These are phyloP conservation scores for Trachelus iudaicus DNA, from an alignment of 2,888 invertebrate genomes.

Conservation along the genomic window DNA sequence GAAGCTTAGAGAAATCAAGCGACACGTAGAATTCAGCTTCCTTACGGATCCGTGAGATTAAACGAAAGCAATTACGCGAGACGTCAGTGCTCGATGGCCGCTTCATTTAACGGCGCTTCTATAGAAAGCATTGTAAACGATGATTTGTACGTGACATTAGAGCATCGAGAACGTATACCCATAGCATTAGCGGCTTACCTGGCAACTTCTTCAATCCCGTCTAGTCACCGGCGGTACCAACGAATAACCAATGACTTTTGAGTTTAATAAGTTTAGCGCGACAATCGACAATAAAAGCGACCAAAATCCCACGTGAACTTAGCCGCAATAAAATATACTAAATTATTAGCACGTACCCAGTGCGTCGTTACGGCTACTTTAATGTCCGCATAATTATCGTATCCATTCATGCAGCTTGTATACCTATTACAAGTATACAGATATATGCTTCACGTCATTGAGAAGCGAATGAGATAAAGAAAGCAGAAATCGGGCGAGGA, in stretches of 20 bases:
- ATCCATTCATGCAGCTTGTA: background rate
- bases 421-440: background rate
- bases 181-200: constrained; percentile 22
- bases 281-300: background rate
- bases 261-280: background rate
- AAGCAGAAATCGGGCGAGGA: constrained; percentile 9
- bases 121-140: background rate
- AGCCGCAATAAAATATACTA: background rate
- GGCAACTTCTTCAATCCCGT: constrained; percentile 31
- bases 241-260: background rate
- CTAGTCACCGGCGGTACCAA: constrained; percentile 9
- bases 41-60: constrained; percentile 24
- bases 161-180: background rate
- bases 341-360: background rate
- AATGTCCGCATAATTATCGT: background rate
- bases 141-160: background rate
- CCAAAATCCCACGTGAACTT: background rate
- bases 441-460: background rate
- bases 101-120: constrained; percentile 17
- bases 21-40: background rate
- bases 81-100: constrained; percentile 26
- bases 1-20: background rate
- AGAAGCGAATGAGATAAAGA: background rate
- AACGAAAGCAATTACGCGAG: constrained; percentile 41
- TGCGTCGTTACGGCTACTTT: background rate